Conservation (phyloP, 2,888 invertebrate species). For the Pyralis farinalis region DNA sequence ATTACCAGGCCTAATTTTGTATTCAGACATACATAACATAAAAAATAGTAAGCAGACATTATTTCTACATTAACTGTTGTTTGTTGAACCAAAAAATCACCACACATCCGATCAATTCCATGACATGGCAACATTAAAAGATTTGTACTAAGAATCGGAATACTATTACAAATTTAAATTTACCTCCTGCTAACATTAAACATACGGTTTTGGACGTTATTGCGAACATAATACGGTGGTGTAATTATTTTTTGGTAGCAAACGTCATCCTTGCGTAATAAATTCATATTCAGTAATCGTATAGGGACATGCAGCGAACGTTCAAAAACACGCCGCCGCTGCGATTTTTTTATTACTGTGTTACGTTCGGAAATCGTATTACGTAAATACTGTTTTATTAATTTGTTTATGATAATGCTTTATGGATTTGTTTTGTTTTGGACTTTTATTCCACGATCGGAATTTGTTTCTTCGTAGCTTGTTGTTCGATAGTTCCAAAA, state of each 20-base stretch:
- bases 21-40: background rate
- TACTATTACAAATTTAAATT: conserved; percentile 8
- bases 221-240: background rate
- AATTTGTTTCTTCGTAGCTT: too few relatives aligned
- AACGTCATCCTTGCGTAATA: conserved; percentile 7
- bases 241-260: background rate
- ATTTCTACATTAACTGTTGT: conserved; percentile 4
- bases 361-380: conserved; percentile 1
- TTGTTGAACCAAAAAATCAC: conserved; percentile 7
- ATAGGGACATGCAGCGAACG: conserved; percentile 7
- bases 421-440: background rate
- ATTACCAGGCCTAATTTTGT: too few relatives aligned
- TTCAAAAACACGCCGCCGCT: conserved; percentile 11
- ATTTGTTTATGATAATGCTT: conserved; percentile 8
- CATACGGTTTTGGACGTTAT: background rate
- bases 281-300: conserved; percentile 17
- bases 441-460: too few relatives aligned
- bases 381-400: conserved; percentile 3
- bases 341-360: conserved; percentile 6
- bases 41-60: too few relatives aligned
- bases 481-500: too few relatives aligned
- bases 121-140: conserved; percentile 14
- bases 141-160: conserved; percentile 12
- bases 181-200: background rate
- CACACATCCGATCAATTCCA: conserved; percentile 1